Percentiles rank a stretch among this genome's conserved stretches.
Evolutionary conservation across 2,113 vertebrate species (phyloP).

Genomic region (Mustelus asterias): DNA sequence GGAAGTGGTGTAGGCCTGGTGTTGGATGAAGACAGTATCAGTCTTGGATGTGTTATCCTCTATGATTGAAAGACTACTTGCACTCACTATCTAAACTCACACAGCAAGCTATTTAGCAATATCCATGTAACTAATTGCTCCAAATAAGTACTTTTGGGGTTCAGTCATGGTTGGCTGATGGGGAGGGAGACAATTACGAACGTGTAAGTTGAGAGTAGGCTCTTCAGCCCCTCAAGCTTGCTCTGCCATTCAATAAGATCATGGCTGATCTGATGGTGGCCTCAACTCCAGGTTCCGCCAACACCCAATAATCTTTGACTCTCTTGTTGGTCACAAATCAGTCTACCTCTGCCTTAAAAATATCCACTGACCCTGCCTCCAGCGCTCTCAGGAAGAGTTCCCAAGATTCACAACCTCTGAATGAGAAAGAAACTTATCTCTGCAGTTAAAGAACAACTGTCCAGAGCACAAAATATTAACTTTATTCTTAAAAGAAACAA

Average conservation of each 20-base stretch:
- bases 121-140: background rate
- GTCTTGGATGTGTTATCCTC: background rate
- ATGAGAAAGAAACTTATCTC: too few relatives aligned
- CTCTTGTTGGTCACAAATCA: too few relatives aligned
- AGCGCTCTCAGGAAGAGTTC: too few relatives aligned
- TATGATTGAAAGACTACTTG: background rate
- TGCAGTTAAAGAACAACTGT: background rate
- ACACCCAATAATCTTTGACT: too few relatives aligned
- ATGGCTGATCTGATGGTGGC: too few relatives aligned
- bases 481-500: slow-evolving; percentile 33
- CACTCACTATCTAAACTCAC: background rate
- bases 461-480: slow-evolving; percentile 21
- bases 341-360: too few relatives aligned
- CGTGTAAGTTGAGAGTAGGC: too few relatives aligned
- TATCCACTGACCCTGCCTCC: too few relatives aligned
- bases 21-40: background rate
- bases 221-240: too few relatives aligned
- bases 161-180: background rate
- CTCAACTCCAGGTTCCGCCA: too few relatives aligned
- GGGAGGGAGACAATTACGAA: background rate
- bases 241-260: too few relatives aligned
- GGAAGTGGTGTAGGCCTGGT: background rate
- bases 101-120: background rate
- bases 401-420: too few relatives aligned
- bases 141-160: background rate